phyloP scores from a whole-genome alignment of 1,140 invertebrate species.

The Palaemon carinicauda region DNA sequence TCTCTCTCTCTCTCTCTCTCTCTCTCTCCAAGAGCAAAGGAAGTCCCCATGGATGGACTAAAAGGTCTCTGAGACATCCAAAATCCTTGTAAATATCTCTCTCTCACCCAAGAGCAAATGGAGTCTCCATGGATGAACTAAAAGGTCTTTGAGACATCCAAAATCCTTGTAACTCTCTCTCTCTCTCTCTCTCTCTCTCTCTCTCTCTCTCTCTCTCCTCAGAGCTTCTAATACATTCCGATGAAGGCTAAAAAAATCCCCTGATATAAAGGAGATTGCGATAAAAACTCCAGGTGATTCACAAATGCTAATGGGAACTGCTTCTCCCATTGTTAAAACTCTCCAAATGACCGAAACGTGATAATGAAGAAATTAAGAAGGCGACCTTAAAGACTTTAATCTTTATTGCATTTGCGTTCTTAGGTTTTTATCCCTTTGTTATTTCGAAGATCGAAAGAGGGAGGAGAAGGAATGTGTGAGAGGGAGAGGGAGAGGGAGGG shows the following conservation, averaged over 20 bases:
- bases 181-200: background rate
- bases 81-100: too few relatives aligned
- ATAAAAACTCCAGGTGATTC: slow-evolving; percentile 34
- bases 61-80: too few relatives aligned
- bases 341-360: slow-evolving; percentile 43
- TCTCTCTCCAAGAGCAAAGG: too few relatives aligned
- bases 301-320: slow-evolving; percentile 42
- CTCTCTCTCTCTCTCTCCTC: background rate
- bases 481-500: background rate
- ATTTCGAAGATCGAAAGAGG: slow-evolving; percentile 18
- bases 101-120: too few relatives aligned
- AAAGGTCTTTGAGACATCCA: too few relatives aligned
- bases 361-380: slow-evolving; percentile 50
- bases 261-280: slow-evolving; percentile 36
- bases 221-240: slow-evolving; percentile 7
- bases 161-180: background rate
- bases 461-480: background rate
- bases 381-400: slow-evolving; percentile 38
- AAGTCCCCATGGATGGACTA: too few relatives aligned
- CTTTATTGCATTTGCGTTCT: slow-evolving; percentile 46
- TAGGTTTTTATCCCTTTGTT: slow-evolving; percentile 18
- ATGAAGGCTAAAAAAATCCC: slow-evolving; percentile 22
- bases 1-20: too few relatives aligned
- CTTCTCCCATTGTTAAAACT: slow-evolving; percentile 31
- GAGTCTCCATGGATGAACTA: too few relatives aligned